Conservation (phyloP, 2,797 vertebrate genomes). For the Sarcophilus harrisii region DNA sequence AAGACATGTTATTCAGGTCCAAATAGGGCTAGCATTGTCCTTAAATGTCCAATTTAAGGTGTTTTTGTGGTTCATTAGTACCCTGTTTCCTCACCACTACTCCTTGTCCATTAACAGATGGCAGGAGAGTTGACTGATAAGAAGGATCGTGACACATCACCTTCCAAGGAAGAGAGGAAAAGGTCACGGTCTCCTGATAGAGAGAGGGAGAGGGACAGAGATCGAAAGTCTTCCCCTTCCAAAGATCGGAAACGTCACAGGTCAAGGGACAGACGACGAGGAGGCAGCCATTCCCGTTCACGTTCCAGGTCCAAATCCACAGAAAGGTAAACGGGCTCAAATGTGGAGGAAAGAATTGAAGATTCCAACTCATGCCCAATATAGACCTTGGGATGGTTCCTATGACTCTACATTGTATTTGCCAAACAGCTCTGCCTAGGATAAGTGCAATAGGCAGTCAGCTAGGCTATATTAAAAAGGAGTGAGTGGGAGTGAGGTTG, state of each 20-base stretch:
- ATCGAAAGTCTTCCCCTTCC: constrained; percentile 90
- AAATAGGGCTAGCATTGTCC: neutral
- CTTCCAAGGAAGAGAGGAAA: constrained; percentile 89
- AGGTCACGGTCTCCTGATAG: constrained; percentile 86
- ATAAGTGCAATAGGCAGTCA: neutral
- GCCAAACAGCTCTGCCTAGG: neutral
- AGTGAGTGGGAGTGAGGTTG: too few species aligned
- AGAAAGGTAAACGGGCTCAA: constrained; percentile 88
- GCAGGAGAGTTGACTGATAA: constrained; percentile 93
- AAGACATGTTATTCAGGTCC: neutral
- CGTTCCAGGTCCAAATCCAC: constrained; percentile 92
- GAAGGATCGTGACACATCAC: constrained; percentile 90
- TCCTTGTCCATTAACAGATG: constrained; percentile 87
- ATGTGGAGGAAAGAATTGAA: neutral
- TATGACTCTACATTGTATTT: neutral
- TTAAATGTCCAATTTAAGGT: constrained; percentile 4
- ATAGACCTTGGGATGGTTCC: constrained; percentile 2
- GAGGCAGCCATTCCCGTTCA: constrained; percentile 88
- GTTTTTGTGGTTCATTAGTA: constrained; percentile 19
- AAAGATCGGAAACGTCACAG: constrained; percentile 94
- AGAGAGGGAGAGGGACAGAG: constrained; percentile 88
- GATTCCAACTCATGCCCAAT: neutral
- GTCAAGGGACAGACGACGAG: constrained; percentile 91
- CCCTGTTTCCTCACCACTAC: neutral
- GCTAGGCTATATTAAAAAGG: neutral